A percentile compares a stretch with the other conserved stretches of the same genome.
phyloP scores from a whole-genome alignment of 1,140 invertebrate species.

The Listronotus oregonensis region DNA sequence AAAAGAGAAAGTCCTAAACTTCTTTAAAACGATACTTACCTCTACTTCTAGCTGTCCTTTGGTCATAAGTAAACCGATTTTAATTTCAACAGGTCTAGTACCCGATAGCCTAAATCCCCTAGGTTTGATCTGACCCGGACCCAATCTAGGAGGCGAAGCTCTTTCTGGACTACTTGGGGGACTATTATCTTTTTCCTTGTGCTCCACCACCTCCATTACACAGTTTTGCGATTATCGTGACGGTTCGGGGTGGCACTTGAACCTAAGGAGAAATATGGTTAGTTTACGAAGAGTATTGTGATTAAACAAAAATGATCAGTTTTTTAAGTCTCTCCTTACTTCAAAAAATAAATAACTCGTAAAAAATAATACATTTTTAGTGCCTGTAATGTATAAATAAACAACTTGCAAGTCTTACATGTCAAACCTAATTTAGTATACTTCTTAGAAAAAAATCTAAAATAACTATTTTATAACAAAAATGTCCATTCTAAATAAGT shows the following conservation, averaged over 20 bases:
- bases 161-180: slow-evolving; percentile 58
- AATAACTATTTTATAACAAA: no score
- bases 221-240: slow-evolving; percentile 48
- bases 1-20: no score
- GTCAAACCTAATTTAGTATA: no score
- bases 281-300: no score
- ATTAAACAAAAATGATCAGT: no score
- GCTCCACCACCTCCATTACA: slow-evolving; percentile 50
- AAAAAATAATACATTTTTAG: no score
- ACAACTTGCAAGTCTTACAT: no score
- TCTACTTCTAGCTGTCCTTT: slow-evolving; percentile 92
- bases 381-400: no score
- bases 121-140: slow-evolving; percentile 78
- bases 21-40: slow-evolving; percentile 62
- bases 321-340: no score
- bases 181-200: slow-evolving; percentile 53
- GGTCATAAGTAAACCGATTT: slow-evolving; percentile 85
- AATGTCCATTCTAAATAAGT: no score
- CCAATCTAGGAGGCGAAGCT: slow-evolving; percentile 60
- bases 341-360: no score
- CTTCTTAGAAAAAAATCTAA: no score
- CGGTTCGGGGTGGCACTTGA: slow-evolving; percentile 42
- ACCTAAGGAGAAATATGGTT: slow-evolving; percentile 9
- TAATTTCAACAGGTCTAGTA: slow-evolving; percentile 77
- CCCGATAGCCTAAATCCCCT: slow-evolving; percentile 71